These are phyloP conservation scores for Sphyrna mokarran DNA, from an alignment of 2,113 vertebrate species.

Conservation along the genomic window DNA sequence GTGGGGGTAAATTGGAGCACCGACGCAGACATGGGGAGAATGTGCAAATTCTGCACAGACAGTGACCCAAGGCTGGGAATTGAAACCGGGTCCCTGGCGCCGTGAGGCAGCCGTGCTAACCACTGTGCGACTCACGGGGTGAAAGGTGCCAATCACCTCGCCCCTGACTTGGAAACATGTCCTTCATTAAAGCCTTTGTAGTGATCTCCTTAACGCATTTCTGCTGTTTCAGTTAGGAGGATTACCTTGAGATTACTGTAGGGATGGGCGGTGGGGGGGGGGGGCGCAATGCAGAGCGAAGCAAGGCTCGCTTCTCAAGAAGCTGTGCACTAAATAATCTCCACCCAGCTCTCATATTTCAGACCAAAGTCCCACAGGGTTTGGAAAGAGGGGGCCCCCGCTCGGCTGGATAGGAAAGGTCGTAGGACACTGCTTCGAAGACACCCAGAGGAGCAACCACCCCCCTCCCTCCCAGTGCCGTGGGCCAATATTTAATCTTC, in stretches of 20 bases:
- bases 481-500: not conserved
- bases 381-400: not conserved
- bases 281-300: not conserved
- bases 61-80: no score
- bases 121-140: no score
- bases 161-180: not conserved
- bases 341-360: not conserved
- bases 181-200: conserved; percentile 21
- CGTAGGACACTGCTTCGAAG: no score
- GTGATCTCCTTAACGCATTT: conserved; percentile 21
- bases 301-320: not conserved
- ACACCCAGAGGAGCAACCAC: not conserved
- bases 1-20: no score
- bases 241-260: not conserved
- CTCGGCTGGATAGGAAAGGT: not conserved
- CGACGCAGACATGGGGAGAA: no score
- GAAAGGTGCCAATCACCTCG: not conserved
- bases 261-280: not conserved
- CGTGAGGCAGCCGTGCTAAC: no score
- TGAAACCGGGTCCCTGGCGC: no score
- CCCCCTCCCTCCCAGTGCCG: not conserved
- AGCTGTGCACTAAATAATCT: not conserved
- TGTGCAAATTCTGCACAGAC: no score
- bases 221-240: conserved; percentile 22
- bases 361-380: not conserved